Base-by-base conservation (phyloP, 2,113 vertebrate genomes). In the Fukomys damarensis region DNA sequence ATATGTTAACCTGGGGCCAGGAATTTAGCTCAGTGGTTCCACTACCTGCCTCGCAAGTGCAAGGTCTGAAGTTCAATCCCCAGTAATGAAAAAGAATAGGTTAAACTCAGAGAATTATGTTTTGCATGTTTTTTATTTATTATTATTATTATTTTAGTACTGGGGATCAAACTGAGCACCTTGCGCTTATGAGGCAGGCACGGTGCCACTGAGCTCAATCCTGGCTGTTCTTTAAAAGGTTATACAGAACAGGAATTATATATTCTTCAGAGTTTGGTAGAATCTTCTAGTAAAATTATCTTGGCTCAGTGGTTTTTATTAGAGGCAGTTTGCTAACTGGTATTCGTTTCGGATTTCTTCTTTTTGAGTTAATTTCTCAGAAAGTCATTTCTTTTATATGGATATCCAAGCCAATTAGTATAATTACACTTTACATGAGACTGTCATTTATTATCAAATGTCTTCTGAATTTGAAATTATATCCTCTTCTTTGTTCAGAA, bases 391-490 rank as follows among this genome's bases (percentile, higher is more conserved):
- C 22, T 52, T 93, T 63, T 92, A 35, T 52, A 74, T 6, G 74
- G n/a, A 79, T 92, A 49, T 85, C 26, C 49, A 94, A 93, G 85
- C 56, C 20, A 84, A 82, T 32, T 65, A n/a, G 58, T 59, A 82
- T 20, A 56, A 12, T 74, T 86, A 72, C 43, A 30, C 43, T 5
- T 30, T 8, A 89, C 9, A 63, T n/a, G 26, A 43, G 30, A 92
- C 35, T 79, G 5, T 49, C 46, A 82, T 43, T 43, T 86, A 88
- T 86, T 54, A 85, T 2, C 30, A 16, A 96, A 82, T 89, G 59
- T 76, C 85, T 95, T 96, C 52, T 79, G 83, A 89, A 94, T 54
- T 82, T 85, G 63, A 85, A 93, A 89, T 89, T 65, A 80, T 13
- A 94, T 58, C 20, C 38, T 94, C 56, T 74, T 95, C 28, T 49